phyloP scores from a whole-genome alignment of 2,113 vertebrate species.

The Pangasianodon gigas region DNA sequence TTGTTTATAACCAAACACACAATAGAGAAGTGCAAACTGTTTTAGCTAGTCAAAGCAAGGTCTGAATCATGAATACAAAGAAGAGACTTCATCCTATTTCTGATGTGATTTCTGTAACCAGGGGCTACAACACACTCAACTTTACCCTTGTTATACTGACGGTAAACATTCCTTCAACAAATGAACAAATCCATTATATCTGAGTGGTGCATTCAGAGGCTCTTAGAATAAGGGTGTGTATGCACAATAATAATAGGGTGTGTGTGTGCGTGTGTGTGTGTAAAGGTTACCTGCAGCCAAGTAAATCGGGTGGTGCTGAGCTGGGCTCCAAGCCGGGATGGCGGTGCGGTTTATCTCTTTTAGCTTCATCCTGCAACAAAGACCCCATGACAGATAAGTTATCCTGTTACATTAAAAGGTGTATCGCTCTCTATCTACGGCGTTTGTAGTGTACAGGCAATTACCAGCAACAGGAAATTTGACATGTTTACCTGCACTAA shows the following conservation, averaged over 20 bases:
- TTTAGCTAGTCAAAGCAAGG: background rate
- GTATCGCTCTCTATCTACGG: background rate
- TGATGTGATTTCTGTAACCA: background rate
- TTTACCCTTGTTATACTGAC: background rate
- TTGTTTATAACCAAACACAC: background rate
- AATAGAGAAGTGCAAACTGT: background rate
- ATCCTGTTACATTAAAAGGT: background rate
- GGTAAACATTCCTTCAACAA: background rate
- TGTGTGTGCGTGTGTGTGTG: background rate
- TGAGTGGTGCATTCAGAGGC: background rate
- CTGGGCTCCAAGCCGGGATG: conserved; percentile 95
- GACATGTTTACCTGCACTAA: background rate
- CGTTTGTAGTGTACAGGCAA: too few relatives aligned
- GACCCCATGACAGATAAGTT: too few relatives aligned
- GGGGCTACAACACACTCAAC: background rate
- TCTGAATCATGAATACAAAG: background rate
- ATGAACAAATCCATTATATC: background rate
- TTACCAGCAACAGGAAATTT: background rate
- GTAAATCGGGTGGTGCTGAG: conserved; percentile 90
- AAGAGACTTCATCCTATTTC: background rate
- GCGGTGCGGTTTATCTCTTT: conserved; percentile 94
- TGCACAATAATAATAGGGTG: background rate
- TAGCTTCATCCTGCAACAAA: conserved; percentile 84
- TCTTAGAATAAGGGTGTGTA: background rate
- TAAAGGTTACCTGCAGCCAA: conserved; percentile 85